Conservation (phyloP, 2,797 vertebrate species). For the Phalanger gymnotis region DNA sequence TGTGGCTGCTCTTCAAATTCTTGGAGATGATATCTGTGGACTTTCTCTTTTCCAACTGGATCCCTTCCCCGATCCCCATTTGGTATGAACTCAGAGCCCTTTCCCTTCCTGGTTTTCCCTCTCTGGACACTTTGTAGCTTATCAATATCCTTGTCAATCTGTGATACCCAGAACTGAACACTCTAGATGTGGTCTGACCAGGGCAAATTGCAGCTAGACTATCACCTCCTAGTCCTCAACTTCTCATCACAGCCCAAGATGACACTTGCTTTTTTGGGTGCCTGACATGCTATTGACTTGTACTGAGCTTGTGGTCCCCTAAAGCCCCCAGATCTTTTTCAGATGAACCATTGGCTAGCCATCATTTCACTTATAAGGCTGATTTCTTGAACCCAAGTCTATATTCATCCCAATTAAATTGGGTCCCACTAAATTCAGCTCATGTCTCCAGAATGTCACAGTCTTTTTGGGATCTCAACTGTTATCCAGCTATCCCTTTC, state of each 20-base stretch:
- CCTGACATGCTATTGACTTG: background rate
- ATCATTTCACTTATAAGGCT: background rate
- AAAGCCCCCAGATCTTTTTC: background rate
- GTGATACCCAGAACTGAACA: background rate
- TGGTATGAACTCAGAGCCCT: background rate
- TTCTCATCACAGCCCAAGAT: background rate
- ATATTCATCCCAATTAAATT: background rate
- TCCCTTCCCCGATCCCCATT: background rate
- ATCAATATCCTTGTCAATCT: background rate
- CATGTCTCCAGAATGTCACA: background rate
- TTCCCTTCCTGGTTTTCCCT: background rate
- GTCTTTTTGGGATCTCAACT: background rate
- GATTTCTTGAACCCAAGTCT: background rate
- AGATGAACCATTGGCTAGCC: background rate
- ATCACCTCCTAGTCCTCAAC: background rate
- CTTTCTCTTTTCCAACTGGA: background rate
- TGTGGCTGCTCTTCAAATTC: background rate
- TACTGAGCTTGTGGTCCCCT: background rate
- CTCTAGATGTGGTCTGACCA: background rate
- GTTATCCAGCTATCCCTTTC: background rate
- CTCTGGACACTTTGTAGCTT: background rate
- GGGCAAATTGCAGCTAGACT: background rate
- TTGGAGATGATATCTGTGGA: background rate
- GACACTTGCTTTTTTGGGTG: background rate
- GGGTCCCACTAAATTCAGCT: background rate